Conservation (phyloP, 2,113 vertebrate genomes). For the Calidris pygmaea region DNA sequence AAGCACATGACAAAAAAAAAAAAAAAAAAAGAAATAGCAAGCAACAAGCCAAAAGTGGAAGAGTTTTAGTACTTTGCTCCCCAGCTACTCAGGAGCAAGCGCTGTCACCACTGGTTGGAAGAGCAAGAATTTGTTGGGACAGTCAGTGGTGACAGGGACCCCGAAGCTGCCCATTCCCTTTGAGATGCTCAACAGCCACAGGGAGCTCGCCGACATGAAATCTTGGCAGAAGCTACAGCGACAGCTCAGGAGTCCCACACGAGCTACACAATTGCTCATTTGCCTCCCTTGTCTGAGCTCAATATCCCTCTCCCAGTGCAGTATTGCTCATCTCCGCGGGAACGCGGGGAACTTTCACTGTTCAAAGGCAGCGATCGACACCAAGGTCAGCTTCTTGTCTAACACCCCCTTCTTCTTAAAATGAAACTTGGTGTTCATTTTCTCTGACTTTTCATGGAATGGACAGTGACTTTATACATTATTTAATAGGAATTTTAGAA, state of each 20-base stretch:
- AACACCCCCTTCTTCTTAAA: neutral
- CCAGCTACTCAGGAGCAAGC: neutral
- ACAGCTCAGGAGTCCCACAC: neutral
- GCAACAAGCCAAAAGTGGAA: neutral
- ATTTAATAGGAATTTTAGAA: neutral
- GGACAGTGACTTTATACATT: neutral
- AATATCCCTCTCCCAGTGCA: neutral
- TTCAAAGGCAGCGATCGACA: neutral
- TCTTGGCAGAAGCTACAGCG: neutral
- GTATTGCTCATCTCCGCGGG: neutral
- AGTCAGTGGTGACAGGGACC: fast-evolving
- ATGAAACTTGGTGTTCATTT: neutral
- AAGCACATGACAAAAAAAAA: neutral
- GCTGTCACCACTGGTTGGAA: fast-evolving
- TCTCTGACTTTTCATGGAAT: neutral
- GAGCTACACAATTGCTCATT: neutral
- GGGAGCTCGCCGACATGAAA: fast-evolving
- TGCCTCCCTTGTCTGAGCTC: neutral
- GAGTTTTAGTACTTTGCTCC: neutral
- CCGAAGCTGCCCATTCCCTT: neutral
- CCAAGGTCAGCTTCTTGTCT: neutral
- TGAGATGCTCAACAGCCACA: fast-evolving
- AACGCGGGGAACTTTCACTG: neutral
- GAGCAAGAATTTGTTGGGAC: fast-evolving
- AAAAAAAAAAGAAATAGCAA: neutral